Conservation (phyloP, 1,140 invertebrate species). For the Drosophila sproati region DNA sequence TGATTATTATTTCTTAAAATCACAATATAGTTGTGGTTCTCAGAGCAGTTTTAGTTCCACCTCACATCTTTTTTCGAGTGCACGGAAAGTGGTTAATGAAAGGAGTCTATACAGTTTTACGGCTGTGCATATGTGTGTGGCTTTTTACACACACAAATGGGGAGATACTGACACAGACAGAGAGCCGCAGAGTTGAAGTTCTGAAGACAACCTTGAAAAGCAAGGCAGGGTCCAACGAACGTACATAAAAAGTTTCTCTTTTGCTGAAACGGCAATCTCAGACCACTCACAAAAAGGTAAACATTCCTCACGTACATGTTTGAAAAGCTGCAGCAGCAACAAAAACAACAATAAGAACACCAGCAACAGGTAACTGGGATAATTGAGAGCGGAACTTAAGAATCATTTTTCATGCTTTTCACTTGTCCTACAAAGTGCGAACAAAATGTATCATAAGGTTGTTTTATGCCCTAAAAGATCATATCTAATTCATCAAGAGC, state of each 20-base stretch:
- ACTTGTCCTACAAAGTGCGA: not conserved
- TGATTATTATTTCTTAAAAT: no score
- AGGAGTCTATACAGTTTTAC: slow-evolving; percentile 52
- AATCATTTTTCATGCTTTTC: not conserved
- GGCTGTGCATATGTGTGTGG: slow-evolving; percentile 15
- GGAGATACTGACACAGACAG: not conserved
- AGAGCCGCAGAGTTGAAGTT: slow-evolving; percentile 31
- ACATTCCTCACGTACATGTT: slow-evolving; percentile 52
- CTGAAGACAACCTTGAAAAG: slow-evolving; percentile 75
- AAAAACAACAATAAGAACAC: slow-evolving; percentile 9
- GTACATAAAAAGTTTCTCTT: slow-evolving; percentile 66
- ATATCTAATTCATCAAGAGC: no score
- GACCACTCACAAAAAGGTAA: slow-evolving; percentile 52
- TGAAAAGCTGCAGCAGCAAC: slow-evolving; percentile 27
- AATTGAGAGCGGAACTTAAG: slow-evolving; percentile 16
- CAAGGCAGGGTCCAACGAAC: slow-evolving; percentile 75
- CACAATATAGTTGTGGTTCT: no score
- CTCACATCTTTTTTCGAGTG: slow-evolving; percentile 33
- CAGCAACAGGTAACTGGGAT: slow-evolving; percentile 30
- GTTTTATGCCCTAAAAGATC: no score
- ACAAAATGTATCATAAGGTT: no score
- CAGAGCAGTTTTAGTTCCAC: no score
- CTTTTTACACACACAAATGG: not conserved
- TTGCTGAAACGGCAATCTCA: slow-evolving; percentile 52
- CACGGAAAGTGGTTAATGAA: slow-evolving; percentile 69